Base-by-base conservation (phyloP, 1,140 invertebrate genomes). In the Uloborus diversus region DNA sequence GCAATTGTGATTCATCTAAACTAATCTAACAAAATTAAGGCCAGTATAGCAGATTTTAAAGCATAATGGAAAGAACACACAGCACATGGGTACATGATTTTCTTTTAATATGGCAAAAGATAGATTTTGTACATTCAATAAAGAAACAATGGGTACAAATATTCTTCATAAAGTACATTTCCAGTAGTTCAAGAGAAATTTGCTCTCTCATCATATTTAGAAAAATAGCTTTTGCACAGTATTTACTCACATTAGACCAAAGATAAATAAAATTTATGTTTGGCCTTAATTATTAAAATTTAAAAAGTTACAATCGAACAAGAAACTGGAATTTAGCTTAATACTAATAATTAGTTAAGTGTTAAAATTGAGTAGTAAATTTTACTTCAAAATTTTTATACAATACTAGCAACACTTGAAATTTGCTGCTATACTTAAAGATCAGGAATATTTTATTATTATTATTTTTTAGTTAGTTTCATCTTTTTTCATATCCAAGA, bases 61-160 rank as follows among this genome's bases (percentile, higher is more conserved):
- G n/a, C n/a, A n/a, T n/a, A n/a, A n/a, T n/a, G n/a, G n/a, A n/a
- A n/a, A n/a, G n/a, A n/a, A n/a, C n/a, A n/a, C n/a, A n/a, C n/a
- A n/a, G n/a, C n/a, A n/a, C n/a, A n/a, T n/a, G n/a, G n/a, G n/a
- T n/a, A n/a, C n/a, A n/a, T n/a, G n/a, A n/a, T n/a, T n/a, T n/a
- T n/a, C n/a, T 42, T 68, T 68, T 68, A 68, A 28, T 68, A 68
- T n/a, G 25, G 64, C 64, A 68, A 68, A 68, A 56, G 64, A 68
- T 64, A 64, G 7, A 37, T 64, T 68, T 68, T 68, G 30, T 27
- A 47, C 7, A 13, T 68, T 68, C 51, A 68, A 51, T 68, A 68
- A 68, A 68, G 64, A 68, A 68, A 49, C 51, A 68, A 49, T 30
- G 17, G 37, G 9, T 68, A 68, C 27, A 68, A 68, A 68, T 30